Evolutionary conservation across 2,113 vertebrate genomes (phyloP), one percentile per base, ranked within the genome.

Genomic region (Ophiodon elongatus): DNA sequence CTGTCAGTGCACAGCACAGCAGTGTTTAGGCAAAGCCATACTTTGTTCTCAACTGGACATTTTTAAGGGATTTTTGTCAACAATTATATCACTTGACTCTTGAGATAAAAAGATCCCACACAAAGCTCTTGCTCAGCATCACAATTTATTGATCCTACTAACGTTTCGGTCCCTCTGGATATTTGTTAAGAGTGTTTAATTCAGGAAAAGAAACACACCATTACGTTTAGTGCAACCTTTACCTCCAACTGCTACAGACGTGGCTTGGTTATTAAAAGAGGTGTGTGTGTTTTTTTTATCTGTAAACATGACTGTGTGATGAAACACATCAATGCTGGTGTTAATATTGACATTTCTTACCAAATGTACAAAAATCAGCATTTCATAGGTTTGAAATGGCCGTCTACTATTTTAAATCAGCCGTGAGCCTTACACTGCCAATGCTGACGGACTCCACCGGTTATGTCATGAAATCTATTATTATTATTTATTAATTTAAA

Each of bases 1-100:
- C 27, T 64, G 65, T 78, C 39, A 71, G 50, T 59, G 37, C 14
- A 15, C 15, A 19, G n/a, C 56, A 25, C 72, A 65, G 62, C 25
- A 6, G 27, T 5, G n/a, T 14, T 27, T 5, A 62, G 9, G 31
- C 45, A 63, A 59, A 81, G 43, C 27, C 57, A 77, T 8, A 37
- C 57, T 37, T 71, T 85, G 77, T 66, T 76, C 67, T 37, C 19
- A 52, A 25, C 15, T 56, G 60, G 66, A 54, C 27, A 25, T 65
- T 45, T 45, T 56, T 23, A 66, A 41, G 15, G 14, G 19, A 37
- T 43, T n/a, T n/a, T 62, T 6, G 8, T 80, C 19, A 83, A 75
- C 39, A 59, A 47, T 59, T 80, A 60, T 35, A 60, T 63, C 14
- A 60, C 57, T 60, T 31, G 57, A 60, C 27, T 60, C 6, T 60